A percentile compares a stretch with the other conserved stretches of the same genome.
phyloP scores from a whole-genome alignment of 2,113 vertebrate genomes.

The Percopsis transmontana region DNA sequence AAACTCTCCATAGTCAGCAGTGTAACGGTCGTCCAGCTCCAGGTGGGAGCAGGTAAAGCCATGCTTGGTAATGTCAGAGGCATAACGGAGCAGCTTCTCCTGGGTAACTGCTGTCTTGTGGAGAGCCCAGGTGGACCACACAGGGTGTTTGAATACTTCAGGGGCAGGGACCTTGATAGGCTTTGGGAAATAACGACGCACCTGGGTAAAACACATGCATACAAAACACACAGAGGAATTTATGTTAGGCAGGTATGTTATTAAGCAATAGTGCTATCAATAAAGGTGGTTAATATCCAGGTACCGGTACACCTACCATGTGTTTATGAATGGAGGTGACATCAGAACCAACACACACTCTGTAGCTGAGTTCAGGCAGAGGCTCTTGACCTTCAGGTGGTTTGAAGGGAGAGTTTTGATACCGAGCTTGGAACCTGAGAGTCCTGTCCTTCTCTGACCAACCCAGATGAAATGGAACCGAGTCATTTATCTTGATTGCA shows the following conservation, averaged over 20 bases:
- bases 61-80: slow-evolving; percentile 80
- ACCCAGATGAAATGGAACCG: slow-evolving; percentile 93
- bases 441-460: slow-evolving; percentile 85
- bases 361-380: slow-evolving; percentile 89
- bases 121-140: slow-evolving; percentile 90
- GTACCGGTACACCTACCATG: slow-evolving; percentile 74
- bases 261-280: no score
- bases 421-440: slow-evolving; percentile 87
- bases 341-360: slow-evolving; percentile 87
- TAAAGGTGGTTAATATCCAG: no score
- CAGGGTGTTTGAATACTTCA: slow-evolving; percentile 82
- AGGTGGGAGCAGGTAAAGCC: slow-evolving; percentile 87
- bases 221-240: slow-evolving; percentile 9
- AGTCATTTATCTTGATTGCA: slow-evolving; percentile 93
- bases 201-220: slow-evolving; percentile 44
- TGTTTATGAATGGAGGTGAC: slow-evolving; percentile 92
- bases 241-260: background rate
- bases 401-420: slow-evolving; percentile 86
- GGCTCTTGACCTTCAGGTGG: slow-evolving; percentile 71
- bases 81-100: slow-evolving; percentile 80
- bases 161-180: slow-evolving; percentile 84
- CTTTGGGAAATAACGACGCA: slow-evolving; percentile 89
- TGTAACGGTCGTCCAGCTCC: slow-evolving; percentile 90
- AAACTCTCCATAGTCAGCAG: slow-evolving; percentile 86
- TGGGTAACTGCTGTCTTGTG: slow-evolving; percentile 82